phyloP scores from a whole-genome alignment of 2,888 invertebrate genomes.

The Ethmia dodecea region DNA sequence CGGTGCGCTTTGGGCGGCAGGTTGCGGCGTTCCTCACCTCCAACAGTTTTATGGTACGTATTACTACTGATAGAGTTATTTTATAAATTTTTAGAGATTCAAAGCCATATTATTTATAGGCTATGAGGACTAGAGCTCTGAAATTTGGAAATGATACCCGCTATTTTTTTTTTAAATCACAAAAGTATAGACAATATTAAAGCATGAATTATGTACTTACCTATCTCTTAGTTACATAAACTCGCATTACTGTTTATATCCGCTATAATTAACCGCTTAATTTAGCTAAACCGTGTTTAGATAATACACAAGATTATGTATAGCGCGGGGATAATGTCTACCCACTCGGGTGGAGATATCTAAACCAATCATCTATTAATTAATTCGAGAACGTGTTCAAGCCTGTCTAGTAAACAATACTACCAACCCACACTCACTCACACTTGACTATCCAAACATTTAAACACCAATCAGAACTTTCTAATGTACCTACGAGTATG shows the following conservation, averaged over 20 bases:
- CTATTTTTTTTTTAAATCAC: too few relatives aligned
- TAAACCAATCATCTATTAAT: constrained; percentile 50
- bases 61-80: background rate
- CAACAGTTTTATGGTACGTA: constrained; percentile 54
- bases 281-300: background rate
- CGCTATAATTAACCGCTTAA: background rate
- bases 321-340: constrained; percentile 1
- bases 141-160: too few relatives aligned
- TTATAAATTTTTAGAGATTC: too few relatives aligned
- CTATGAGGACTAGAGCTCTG: too few relatives aligned
- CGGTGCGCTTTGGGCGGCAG: constrained; percentile 38
- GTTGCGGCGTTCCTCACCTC: constrained; percentile 43
- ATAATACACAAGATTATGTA: background rate
- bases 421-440: too few relatives aligned
- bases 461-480: too few relatives aligned
- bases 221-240: background rate
- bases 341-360: constrained; percentile 26
- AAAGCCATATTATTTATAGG: too few relatives aligned
- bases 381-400: constrained; percentile 30
- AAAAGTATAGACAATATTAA: too few relatives aligned
- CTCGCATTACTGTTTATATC: background rate
- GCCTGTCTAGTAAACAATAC: too few relatives aligned
- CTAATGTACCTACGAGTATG: too few relatives aligned
- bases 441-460: too few relatives aligned
- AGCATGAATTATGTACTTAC: too few relatives aligned